These are phyloP conservation scores for Podargus strigoides DNA, from an alignment of 2,797 vertebrate species.

Conservation along the genomic window DNA sequence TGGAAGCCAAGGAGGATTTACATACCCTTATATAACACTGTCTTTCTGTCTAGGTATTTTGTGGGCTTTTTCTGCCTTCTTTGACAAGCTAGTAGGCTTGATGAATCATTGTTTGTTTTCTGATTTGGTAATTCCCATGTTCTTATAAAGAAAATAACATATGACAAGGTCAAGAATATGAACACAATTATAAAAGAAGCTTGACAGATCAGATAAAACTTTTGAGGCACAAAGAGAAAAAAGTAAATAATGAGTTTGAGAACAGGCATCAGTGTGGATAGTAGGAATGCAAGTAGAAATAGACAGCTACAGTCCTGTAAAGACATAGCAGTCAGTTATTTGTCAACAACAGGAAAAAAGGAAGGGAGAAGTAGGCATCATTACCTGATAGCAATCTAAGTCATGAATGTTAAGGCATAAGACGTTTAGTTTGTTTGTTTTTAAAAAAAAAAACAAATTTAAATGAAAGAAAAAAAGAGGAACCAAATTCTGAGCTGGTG, in stretches of 20 bases:
- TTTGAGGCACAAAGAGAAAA: not conserved
- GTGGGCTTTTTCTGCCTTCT: constrained; percentile 28
- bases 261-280: not conserved
- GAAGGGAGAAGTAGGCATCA: not conserved
- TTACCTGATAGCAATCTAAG: not conserved
- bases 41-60: not conserved
- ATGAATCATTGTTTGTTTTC: constrained; percentile 51
- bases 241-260: constrained; percentile 19
- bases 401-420: not conserved
- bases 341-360: not conserved
- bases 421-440: no score
- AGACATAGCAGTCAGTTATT: not conserved
- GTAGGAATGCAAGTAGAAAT: not conserved
- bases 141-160: constrained; percentile 37
- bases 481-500: not conserved
- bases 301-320: not conserved
- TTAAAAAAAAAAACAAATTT: not conserved
- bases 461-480: not conserved
- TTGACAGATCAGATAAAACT: constrained; percentile 50
- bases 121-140: constrained; percentile 46
- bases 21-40: not conserved
- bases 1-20: constrained; percentile 33
- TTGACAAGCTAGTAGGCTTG: constrained; percentile 37
- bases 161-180: constrained; percentile 56
- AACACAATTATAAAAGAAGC: constrained; percentile 44